Evolutionary conservation across 23 tunicate species (phyloP), one percentile per base, ranked within the genome.

Genomic region (Trididemnum clinides): DNA sequence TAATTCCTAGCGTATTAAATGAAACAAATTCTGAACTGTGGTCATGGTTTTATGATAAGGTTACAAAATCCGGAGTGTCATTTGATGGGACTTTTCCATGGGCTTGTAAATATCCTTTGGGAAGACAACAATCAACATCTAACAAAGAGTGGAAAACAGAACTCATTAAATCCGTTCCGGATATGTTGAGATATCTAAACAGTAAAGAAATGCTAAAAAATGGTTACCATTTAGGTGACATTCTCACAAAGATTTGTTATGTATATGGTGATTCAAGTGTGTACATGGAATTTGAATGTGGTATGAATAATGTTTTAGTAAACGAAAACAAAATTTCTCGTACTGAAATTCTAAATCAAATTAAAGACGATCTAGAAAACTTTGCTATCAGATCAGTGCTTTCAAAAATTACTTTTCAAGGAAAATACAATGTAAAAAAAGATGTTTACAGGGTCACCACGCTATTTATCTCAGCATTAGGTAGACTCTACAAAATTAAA

Each of bases 21-120:
- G 23, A 82, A 58, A 34, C 44, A 1, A 1, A 19, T 21, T 21
- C 38, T 12, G 31, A 12, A 10, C 33, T 22, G 1, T 23, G 64
- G 0, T 29, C 58, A 5, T 88, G 92, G 87, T 88, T 82, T 82
- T 82, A 34, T 36, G 92, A 88, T 33, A 78, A 18, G 25, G 28
- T 38, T 35, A 83, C 87, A 25, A 65, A 66, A 0, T 49, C 83
- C 63, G 92, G 92, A 3, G 58, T 88, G 1, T 72, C 87, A 3
- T 82, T 54, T 10, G 92, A 88, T 73, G 92, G 92, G 59, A 82
- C 59, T 77, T 38, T 51, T 27, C 92, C 92, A 28, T 69, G 74
- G 59, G 87, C 92, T 0, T 64, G 87, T 75, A 88, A 72, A 62
- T 58, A 57, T 33, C 87, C 92, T 10, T 33, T 88, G 18, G 92